Evolutionary conservation across 1,140 invertebrate species (phyloP).

Genomic region (Formica exsecta): DNA sequence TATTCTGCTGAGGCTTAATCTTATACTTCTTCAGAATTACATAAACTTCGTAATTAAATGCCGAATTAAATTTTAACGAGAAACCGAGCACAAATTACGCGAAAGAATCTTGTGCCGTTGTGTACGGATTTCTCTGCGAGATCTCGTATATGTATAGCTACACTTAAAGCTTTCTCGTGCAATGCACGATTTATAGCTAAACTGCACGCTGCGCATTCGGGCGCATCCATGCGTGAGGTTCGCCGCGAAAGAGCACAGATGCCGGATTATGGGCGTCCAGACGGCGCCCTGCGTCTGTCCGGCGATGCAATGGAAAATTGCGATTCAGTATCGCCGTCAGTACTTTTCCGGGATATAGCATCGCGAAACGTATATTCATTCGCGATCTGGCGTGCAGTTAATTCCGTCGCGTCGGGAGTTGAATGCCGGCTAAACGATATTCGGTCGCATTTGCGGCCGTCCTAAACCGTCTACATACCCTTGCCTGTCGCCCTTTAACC

Average conservation of each 20-base stretch:
- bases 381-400: constrained; percentile 31
- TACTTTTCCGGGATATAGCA: constrained; percentile 3
- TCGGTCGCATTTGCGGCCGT: constrained; percentile 35
- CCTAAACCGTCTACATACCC: constrained; percentile 15
- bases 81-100: not conserved
- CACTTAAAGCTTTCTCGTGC: not conserved
- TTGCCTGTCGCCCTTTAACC: constrained; percentile 45
- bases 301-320: constrained; percentile 47
- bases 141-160: not conserved
- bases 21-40: not conserved
- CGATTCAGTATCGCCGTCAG: not conserved
- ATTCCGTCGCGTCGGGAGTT: constrained; percentile 50
- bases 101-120: not conserved
- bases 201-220: constrained; percentile 24
- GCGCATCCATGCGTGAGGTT: constrained; percentile 22
- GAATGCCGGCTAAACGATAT: constrained; percentile 53
- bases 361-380: constrained; percentile 36
- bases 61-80: constrained; percentile 23
- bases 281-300: constrained; percentile 27
- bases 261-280: constrained; percentile 33
- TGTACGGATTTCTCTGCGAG: not conserved
- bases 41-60: not conserved
- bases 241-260: constrained; percentile 31
- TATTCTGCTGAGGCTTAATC: not conserved
- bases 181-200: not conserved